phyloP scores from a whole-genome alignment of 2,888 invertebrate species.

The Diarsia brunnea region DNA sequence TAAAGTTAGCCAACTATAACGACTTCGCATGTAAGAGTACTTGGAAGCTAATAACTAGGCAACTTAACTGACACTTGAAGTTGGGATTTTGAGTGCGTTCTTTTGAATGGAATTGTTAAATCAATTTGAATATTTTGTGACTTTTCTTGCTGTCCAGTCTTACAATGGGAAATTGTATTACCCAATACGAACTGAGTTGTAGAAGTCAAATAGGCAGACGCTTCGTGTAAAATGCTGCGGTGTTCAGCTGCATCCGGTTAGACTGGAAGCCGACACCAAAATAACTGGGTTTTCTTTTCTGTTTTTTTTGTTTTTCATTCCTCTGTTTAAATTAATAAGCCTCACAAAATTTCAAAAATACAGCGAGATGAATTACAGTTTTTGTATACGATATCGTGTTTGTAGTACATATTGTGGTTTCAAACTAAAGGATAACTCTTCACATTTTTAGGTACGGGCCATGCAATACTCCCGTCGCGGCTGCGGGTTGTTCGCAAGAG shows the following conservation, averaged over 20 bases:
- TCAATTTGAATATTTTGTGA: not conserved
- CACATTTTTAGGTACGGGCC: too few relatives aligned
- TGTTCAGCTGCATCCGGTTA: too few relatives aligned
- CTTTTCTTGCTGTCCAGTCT: not conserved
- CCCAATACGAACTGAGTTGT: too few relatives aligned
- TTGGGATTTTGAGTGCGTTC: constrained; percentile 39
- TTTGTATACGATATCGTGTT: too few relatives aligned
- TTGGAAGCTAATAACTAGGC: constrained; percentile 59
- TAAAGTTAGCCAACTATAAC: constrained; percentile 63
- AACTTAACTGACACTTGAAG: constrained; percentile 66
- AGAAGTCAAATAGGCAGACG: too few relatives aligned
- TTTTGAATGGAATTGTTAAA: constrained; percentile 16
- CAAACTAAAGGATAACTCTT: too few relatives aligned
- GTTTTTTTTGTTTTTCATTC: not conserved
- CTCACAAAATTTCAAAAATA: not conserved
- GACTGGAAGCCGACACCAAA: too few relatives aligned
- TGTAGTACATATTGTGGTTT: too few relatives aligned
- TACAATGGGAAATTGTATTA: too few relatives aligned
- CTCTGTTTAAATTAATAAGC: not conserved
- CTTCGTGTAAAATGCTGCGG: too few relatives aligned
- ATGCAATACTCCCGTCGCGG: too few relatives aligned
- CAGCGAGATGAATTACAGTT: not conserved
- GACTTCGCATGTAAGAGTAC: constrained; percentile 59
- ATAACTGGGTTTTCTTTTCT: not conserved
- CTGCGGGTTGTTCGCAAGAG: too few relatives aligned